Evolutionary conservation across 2,797 vertebrate genomes (phyloP), one percentile per base, ranked within the genome.

Genomic region (Protonibea diacanthus): DNA sequence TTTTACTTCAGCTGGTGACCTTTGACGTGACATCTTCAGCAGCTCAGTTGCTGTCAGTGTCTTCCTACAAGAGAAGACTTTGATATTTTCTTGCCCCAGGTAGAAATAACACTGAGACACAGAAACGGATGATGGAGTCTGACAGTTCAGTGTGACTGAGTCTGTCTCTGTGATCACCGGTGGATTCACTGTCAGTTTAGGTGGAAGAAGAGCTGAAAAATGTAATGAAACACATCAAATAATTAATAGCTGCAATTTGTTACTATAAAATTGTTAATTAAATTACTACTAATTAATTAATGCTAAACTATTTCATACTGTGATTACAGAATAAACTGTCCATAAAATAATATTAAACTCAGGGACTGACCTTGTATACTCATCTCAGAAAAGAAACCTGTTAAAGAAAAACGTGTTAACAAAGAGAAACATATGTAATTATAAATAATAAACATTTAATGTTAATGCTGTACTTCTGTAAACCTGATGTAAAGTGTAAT

Each of bases 31-130:
- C 42, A 14, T 14, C 3, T 44, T 4, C 4, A 44, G 13, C 42
- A 44, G 42, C 13, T 14, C 1, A 4, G 3, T 5, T 44, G 13
- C 42, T 44, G 42, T 44, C 42, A 44, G 42, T 44, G 42, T 44
- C 42, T 44, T 4, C 42, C 14, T 4, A 44, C 42, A 44, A 44
- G 42, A 44, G 42, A 14, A 14, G 42, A 1, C 4, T 44, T 1
- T 4, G 1, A 1, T 5, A 12, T 4, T 12, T 44, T 3, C 3
- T 12, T 0, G 12, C 12, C 0, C 23, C 33, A 38, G 33, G 4
- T 0, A 13, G n/a, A 51, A 21, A 51, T 5, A 0, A 58, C 56
- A 58, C 56, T 40, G 56, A 40, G 4, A 40, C 29, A 38, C 56
- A n/a, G 29, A n/a, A n/a, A 40, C 12, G 4, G n/a, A 21, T 7